Base-by-base conservation (phyloP, 2,888 invertebrate genomes). In the Pyrochroa serraticornis region DNA sequence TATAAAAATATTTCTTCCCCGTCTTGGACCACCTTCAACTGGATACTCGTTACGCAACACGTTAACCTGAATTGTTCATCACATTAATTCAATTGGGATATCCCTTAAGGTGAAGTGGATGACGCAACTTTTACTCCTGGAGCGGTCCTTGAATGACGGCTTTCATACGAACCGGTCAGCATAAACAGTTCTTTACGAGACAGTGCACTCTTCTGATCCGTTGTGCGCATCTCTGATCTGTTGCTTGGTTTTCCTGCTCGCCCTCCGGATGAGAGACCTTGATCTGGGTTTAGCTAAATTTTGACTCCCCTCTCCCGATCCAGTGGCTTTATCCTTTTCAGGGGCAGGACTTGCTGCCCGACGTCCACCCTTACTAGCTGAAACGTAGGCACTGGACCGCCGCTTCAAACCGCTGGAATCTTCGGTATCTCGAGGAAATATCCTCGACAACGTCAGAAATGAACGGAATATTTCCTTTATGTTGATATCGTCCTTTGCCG, bases 381-480 rank as follows among this genome's bases (percentile, higher is more conserved):
- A 83, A 60, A 84, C 89, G 72, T 90, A 89, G 52, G 91, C 91
- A 67, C 90, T 90, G 60, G 90, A 88, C 60, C 91, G 84, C 54
- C 92, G 82, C 71, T 89, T 87, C 54, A 91, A 80, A 37, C 85
- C 86, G 14, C 83, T 80, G 46, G 77, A 73, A 41, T 86, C 85
- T 66, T 84, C 83, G 51, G 82, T 76, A 60, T 86, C 85, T 63
- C 83, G 83, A 33, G 87, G 86, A 63, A 89, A 79, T 66, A 91
- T 87, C 69, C 88, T 87, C 49, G 92, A 90, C 50, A 93, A 82
- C 35, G 89, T 87, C 62, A 93, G 83, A 75, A 94, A 86, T 54
- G 87, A 86, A 72, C 90, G 87, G 80, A 94, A 94, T 56, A 93
- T 85, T 67, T 93, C 92, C 70, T 86, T 86, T 63, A 93, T 86